phyloP scores from a whole-genome alignment of 2,797 vertebrate genomes.

The Ptychobarbus kaznakovi region DNA sequence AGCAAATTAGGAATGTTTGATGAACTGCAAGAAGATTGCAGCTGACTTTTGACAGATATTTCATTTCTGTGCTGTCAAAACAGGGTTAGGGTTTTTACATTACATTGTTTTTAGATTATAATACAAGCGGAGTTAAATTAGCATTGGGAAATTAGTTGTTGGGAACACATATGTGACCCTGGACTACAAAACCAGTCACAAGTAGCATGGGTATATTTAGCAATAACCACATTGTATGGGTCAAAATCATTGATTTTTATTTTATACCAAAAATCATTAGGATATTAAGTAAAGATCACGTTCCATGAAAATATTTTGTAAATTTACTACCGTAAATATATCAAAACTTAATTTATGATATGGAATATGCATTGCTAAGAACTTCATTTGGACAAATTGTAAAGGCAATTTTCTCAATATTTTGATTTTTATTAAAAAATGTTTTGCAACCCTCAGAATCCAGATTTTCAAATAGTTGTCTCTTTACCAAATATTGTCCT shows the following conservation, averaged over 20 bases:
- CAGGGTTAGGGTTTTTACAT: neutral
- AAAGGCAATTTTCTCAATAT: neutral
- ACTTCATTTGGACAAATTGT: neutral
- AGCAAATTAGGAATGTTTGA: neutral
- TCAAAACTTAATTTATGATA: neutral
- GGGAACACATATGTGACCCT: neutral
- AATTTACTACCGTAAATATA: neutral
- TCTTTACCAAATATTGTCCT: neutral
- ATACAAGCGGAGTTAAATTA: neutral
- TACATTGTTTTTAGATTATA: neutral
- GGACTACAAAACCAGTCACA: no score
- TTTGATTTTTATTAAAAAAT: neutral
- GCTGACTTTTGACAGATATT: constrained; percentile 2
- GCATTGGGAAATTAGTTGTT: neutral
- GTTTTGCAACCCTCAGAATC: neutral
- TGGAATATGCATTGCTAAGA: neutral
- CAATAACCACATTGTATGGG: no score
- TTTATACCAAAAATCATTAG: neutral
- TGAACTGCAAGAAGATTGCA: neutral
- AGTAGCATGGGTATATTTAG: no score
- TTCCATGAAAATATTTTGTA: neutral
- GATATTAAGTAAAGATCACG: neutral
- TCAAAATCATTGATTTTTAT: no score
- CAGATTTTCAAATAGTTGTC: neutral
- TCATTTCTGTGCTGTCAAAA: neutral